Base-by-base conservation (phyloP, 2,113 vertebrate genomes). In the Myrmecobius fasciatus region DNA sequence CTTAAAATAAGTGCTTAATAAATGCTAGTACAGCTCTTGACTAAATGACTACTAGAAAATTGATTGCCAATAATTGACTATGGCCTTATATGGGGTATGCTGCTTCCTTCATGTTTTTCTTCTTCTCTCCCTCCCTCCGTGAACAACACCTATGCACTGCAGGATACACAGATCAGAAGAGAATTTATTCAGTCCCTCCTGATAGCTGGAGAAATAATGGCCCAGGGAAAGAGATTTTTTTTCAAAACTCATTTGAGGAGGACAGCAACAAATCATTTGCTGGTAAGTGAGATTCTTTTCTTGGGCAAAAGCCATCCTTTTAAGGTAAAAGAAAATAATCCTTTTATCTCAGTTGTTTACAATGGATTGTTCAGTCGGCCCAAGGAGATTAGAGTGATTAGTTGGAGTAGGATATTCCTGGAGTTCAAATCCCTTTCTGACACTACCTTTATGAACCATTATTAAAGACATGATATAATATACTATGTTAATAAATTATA, bases 121-220 rank as follows among this genome's bases (percentile, higher is more conserved):
- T 96, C 53, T 92, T 91, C 17, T 89, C 52, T 56, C 51, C 26
- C 92, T 92, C 52, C 36, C 89, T 52, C 53, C 20, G 0, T 90
- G 92, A 52, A 47, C 53, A n/a, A 26, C 49, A 51, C 75, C 54
- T 83, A 52, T 90, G 53, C 93, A 93, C 54, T 36, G 88, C 67
- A 94, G 89, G 31, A 51, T 25, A 10, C 83, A 22, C 51, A 92
- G 67, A 91, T 90, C 75, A 91, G 91, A 53, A 93, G 54, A 47
- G 94, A 94, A 94, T 54, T 36, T 93, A 52, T 93, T 91, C 89
- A 14, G 75, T 51, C 17, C 48, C 36, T 94, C 67, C 90, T 48
- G 54, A 25, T 91, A 92, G 83, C 48, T 24, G 26, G 51, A 90
- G 52, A 91, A 92, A 48, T 93, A 92, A 53, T 17, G 17, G 53